Base-by-base conservation (phyloP, 2,888 invertebrate species). In the Tachina grossa region DNA sequence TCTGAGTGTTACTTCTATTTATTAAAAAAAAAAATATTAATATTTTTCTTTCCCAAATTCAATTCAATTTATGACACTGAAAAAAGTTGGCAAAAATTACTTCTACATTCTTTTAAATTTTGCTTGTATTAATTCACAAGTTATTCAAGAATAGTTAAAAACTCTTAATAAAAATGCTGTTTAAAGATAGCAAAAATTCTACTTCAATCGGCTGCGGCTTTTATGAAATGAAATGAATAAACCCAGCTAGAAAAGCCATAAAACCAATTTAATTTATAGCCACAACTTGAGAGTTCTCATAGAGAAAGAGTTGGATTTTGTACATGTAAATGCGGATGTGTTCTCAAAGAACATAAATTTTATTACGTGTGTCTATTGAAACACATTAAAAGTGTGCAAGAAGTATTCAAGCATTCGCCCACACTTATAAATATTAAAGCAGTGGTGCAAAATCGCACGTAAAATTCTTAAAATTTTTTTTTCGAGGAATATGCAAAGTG, bases 281-380 rank as follows among this genome's bases (percentile, higher is more conserved):
- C 59, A 49, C 45, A 78, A 74, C 55, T 49, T 22, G 43, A 57
- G 47, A 19, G 53, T 9, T 71, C 53, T 63, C 51, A 8, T 16
- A 61, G 13, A 51, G 47, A 51, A 78, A 82, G 22, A 11, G 68
- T 53, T 75, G 39, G 61, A 65, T 57, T 19, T 59, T 66, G n/a
- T 16, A 13, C 49, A 51, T 19, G 31, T 31, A 45, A 55, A 66
- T 71, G 31, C 31, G 31, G 6, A 68, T 53, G 9, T 57, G 39
- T 65, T 55, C 43, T 59, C 22, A 79, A 83, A 65, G 14, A 72
- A 53, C 53, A 71, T 63, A 76, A 83, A 85, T 85, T 31, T 83
- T 83, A 85, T 77, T 83, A 63, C 85, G 63, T 76, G 82, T 83
- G 79, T 76, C 78, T 83, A 83, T 76, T 76, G 66, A 78, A 83